Percentiles rank a stretch among this genome's conserved stretches.
Conservation (phyloP, 1,140 invertebrate species). For the Sinella curviseta region DNA sequence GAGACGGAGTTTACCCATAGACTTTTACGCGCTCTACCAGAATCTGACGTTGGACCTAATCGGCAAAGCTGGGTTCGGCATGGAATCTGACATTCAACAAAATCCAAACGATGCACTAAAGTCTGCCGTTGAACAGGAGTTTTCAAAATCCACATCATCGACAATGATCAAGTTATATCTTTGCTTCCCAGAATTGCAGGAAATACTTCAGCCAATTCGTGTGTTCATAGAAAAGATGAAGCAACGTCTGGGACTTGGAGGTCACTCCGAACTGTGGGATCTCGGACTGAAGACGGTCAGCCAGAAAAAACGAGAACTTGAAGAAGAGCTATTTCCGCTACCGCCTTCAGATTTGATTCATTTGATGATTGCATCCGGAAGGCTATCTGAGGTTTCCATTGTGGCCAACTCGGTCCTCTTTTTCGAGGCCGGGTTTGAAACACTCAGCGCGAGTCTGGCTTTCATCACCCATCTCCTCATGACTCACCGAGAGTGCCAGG, state of each 20-base stretch:
- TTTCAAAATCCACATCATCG: conserved; percentile 29
- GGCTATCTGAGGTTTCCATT: background rate
- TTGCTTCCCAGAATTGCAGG: conserved; percentile 36
- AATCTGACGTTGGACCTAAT: conserved; percentile 37
- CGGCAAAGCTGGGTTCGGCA: conserved; percentile 38
- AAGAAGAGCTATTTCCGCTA: background rate
- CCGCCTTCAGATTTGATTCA: conserved; percentile 10
- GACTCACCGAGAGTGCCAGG: conserved; percentile 16
- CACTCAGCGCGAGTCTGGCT: conserved; percentile 18
- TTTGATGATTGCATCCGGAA: background rate
- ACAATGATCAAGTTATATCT: conserved; percentile 22
- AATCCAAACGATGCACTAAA: conserved; percentile 31
- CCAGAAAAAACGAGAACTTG: background rate
- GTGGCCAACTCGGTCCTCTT: conserved; percentile 42
- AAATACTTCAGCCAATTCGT: conserved; percentile 24
- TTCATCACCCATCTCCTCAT: conserved; percentile 36
- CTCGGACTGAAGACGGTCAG: background rate
- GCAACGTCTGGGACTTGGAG: background rate
- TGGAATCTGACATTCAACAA: conserved; percentile 31
- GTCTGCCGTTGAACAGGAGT: conserved; percentile 36
- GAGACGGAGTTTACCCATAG: conserved; percentile 1
- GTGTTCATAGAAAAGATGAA: background rate
- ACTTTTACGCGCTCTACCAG: conserved; percentile 36
- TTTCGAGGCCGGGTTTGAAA: conserved; percentile 45
- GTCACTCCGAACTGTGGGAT: conserved; percentile 30